Evolutionary conservation across 1,140 invertebrate species (phyloP).

Genomic region (Augochlora pura): DNA sequence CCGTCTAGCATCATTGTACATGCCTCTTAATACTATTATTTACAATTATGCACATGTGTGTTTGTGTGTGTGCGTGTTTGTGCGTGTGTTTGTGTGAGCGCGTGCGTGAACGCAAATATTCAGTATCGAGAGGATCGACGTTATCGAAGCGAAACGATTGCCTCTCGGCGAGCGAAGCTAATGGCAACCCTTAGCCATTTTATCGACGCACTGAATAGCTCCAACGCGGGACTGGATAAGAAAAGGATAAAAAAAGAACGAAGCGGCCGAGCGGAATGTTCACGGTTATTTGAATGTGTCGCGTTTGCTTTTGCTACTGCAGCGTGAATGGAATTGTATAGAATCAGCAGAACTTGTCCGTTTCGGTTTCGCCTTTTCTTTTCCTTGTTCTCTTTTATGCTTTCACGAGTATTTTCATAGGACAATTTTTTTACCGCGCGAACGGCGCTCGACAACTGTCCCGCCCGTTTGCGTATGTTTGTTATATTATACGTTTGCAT

Average conservation of each 20-base stretch:
- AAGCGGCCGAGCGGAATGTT: not conserved
- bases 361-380: not conserved
- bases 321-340: not conserved
- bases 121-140: not conserved
- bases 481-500: slow-evolving; percentile 4
- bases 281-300: not conserved
- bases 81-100: too few relatives aligned
- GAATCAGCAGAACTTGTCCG: not conserved
- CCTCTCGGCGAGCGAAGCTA: too few relatives aligned
- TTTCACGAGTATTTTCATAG: not conserved
- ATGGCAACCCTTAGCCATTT: not conserved
- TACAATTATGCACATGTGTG: not conserved
- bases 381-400: not conserved
- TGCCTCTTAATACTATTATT: not conserved
- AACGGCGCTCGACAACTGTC: not conserved
- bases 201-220: not conserved
- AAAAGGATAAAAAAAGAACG: not conserved
- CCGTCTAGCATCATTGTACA: not conserved
- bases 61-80: not conserved
- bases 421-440: not conserved
- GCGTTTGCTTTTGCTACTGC: not conserved
- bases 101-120: not conserved
- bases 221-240: too few relatives aligned
- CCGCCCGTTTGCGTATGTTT: slow-evolving; percentile 4
- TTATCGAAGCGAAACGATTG: not conserved